Percentiles rank a stretch among this genome's conserved stretches.
phyloP scores from a whole-genome alignment of 2,888 invertebrate species.

The Caenorhabditis zanzibari region DNA sequence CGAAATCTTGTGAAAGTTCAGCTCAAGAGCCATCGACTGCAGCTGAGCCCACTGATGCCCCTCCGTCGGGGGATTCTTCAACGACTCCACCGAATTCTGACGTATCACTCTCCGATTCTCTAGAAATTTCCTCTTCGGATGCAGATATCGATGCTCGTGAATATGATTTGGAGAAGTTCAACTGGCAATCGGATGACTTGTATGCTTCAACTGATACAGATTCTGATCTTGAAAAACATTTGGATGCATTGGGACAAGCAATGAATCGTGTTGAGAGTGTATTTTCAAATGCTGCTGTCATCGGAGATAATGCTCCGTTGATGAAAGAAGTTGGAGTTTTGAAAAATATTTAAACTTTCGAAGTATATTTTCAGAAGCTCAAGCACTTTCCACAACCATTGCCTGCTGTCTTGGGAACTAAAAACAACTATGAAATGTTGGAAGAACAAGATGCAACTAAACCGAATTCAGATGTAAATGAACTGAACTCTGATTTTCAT shows the following conservation, averaged over 20 bases:
- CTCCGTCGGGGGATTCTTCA: slow-evolving; percentile 21
- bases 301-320: background rate
- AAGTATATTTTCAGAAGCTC: slow-evolving; percentile 40
- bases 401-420: slow-evolving; percentile 7
- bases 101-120: background rate
- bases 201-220: slow-evolving; percentile 35
- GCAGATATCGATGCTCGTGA: slow-evolving; percentile 14
- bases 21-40: background rate
- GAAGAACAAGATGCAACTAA: slow-evolving; percentile 5
- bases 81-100: slow-evolving; percentile 12
- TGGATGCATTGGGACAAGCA: slow-evolving; percentile 17
- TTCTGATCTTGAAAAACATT: slow-evolving; percentile 18
- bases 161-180: slow-evolving; percentile 4
- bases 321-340: background rate
- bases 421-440: slow-evolving; percentile 25
- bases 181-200: slow-evolving; percentile 42
- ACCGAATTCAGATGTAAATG: background rate
- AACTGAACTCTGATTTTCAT: too few species aligned
- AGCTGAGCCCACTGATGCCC: background rate
- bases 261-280: slow-evolving; percentile 2
- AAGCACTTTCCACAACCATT: background rate
- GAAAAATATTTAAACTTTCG: background rate
- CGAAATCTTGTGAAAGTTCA: slow-evolving; percentile 4
- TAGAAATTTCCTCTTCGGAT: slow-evolving; percentile 10
- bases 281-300: background rate